Evolutionary conservation across 2,113 vertebrate species (phyloP).

Genomic region (Nothocercus julius): DNA sequence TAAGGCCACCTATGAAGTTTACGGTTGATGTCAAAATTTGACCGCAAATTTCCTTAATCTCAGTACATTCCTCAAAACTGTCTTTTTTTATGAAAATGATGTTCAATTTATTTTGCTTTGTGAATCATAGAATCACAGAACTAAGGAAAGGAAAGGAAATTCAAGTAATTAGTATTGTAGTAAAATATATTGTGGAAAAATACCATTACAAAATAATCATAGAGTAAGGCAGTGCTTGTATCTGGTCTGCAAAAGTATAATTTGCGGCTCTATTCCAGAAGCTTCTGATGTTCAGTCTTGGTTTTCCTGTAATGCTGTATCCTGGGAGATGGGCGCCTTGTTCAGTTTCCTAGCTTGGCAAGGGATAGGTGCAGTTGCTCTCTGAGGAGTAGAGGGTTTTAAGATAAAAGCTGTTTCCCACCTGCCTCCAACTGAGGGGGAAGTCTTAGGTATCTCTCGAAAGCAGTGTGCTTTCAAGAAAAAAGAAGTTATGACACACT

Average conservation of each 20-base stretch:
- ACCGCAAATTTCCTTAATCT: not conserved
- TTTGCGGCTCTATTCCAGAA: not conserved
- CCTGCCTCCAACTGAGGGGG: not conserved
- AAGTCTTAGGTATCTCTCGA: not conserved
- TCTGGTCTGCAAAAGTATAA: not conserved
- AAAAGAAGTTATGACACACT: not conserved
- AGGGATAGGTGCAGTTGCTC: not conserved
- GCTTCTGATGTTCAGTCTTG: not conserved
- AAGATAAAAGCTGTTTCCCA: not conserved
- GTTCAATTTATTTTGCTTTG: not conserved
- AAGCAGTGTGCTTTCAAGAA: not conserved
- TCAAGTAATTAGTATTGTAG: not conserved
- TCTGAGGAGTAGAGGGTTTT: not conserved
- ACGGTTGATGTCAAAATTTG: not conserved
- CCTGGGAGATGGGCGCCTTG: not conserved
- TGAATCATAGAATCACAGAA: not conserved
- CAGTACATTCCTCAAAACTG: not conserved
- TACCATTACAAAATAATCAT: not conserved
- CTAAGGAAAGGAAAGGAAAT: not conserved
- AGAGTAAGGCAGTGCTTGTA: not conserved
- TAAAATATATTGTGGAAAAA: not conserved
- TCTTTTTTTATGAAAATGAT: not conserved
- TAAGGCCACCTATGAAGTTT: not conserved
- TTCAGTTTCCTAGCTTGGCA: not conserved
- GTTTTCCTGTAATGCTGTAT: not conserved